Evolutionary conservation across 2,113 vertebrate species (phyloP), one percentile per base, ranked within the genome.

Genomic region (Bombycilla garrulus): DNA sequence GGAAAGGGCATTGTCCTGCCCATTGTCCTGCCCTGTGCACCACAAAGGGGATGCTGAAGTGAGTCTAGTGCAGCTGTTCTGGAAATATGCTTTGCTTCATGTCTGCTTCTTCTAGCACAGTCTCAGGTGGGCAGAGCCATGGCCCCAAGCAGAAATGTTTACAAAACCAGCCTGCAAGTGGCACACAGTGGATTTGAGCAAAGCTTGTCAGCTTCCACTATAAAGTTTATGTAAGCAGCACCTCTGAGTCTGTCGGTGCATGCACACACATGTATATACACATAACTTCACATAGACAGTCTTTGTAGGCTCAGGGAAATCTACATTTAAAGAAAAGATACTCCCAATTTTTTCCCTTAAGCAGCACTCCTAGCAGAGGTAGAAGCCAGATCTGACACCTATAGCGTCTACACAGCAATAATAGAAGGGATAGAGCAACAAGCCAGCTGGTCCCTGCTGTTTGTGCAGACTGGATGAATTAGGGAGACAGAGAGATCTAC

Each of bases 261-360:
- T 5, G 26, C 4, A 24, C 3, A 44, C 0, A 44, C 1, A 48
- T 1, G 4, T 3, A 73, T 3, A 6, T 4, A 25, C 1, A 4
- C 18, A 4, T 40, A 62, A 66, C 31, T 53, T 61, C 40, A 61
- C 28, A 23, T 2, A 56, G 3, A 47, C 0, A 74, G 40, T 33
- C n/a, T 40, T 10, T 56, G 33, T 10, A 85, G 45, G 25, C 23
- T 45, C 50, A 51, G 58, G 33, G 72, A 84, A 85, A 89, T 8
- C 21, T 31, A 53, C 8, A 38, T 38, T 47, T 35, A n/a, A 85
- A 51, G 36, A 54, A 84, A 51, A 72, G 4, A 62, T 11, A 61
- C 4, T 62, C 26, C 21, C 1, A 33, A 11, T 33, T 64, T 88
- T 86, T 89, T 64, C 31, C 51, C 44, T 66, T 57, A 48, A 24